Evolutionary conservation across 2,797 vertebrate species (phyloP).

Genomic region (Poeciliopsis infans): DNA sequence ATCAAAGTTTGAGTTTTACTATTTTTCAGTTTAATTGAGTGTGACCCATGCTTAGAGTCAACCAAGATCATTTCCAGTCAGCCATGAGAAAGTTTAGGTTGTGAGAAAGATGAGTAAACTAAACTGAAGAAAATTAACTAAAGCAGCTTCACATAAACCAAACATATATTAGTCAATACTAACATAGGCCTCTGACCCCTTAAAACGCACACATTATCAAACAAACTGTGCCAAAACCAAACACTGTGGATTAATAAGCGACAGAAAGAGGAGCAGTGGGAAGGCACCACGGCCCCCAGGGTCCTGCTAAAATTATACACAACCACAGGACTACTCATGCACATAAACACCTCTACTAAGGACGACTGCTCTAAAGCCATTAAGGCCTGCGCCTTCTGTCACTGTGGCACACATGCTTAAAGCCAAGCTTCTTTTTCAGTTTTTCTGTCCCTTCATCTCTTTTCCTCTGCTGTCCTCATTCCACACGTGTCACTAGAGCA

Average conservation of each 20-base stretch:
- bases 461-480: conserved; percentile 51
- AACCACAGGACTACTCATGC: conserved; percentile 34
- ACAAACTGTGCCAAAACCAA: conserved; percentile 25
- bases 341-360: conserved; percentile 39
- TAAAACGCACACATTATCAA: conserved; percentile 10
- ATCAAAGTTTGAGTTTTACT: not conserved
- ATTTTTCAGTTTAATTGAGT: no score
- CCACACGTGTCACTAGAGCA: conserved; percentile 74
- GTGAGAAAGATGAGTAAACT: not conserved
- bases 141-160: not conserved
- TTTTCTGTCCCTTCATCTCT: conserved; percentile 43
- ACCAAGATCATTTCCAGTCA: no score
- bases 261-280: conserved; percentile 33
- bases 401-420: conserved; percentile 50
- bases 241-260: conserved; percentile 35
- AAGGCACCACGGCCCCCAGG: conserved; percentile 28
- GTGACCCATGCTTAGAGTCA: no score
- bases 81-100: conserved; percentile 15
- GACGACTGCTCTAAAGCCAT: conserved; percentile 42
- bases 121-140: not conserved
- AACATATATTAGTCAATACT: not conserved
- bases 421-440: conserved; percentile 36
- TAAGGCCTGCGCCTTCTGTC: conserved; percentile 41
- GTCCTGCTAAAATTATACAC: conserved; percentile 61
- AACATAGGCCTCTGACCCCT: not conserved